Conservation (phyloP, 1,140 invertebrate genomes). For the Arion vulgaris region DNA sequence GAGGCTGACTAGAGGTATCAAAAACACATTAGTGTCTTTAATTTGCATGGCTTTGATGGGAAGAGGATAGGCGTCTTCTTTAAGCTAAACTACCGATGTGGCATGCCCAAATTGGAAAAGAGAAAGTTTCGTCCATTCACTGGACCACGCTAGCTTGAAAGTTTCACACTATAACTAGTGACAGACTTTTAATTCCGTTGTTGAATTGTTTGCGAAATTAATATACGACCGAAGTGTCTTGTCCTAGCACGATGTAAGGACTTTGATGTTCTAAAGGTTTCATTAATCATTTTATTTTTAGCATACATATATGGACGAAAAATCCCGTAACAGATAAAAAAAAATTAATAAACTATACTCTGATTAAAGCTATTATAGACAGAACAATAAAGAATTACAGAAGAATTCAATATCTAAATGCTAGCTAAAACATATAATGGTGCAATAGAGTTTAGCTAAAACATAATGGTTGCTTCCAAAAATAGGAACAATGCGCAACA, state of each 20-base stretch:
- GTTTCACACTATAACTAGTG: neutral
- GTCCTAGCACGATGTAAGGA: neutral
- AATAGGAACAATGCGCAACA: too few relatives aligned
- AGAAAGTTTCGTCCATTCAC: neutral
- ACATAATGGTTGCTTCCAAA: too few relatives aligned
- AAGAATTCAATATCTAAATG: too few relatives aligned
- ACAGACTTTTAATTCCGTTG: neutral
- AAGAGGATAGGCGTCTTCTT: neutral
- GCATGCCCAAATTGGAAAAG: neutral
- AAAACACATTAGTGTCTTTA: slow-evolving; percentile 28
- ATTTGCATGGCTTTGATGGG: neutral
- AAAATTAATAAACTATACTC: too few relatives aligned
- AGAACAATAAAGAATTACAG: too few relatives aligned
- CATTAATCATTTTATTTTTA: neutral
- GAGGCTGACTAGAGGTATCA: slow-evolving; percentile 6
- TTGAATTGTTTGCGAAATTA: neutral
- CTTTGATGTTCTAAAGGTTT: neutral
- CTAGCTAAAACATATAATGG: too few relatives aligned
- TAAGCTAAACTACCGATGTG: neutral
- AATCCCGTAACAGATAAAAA: too few relatives aligned
- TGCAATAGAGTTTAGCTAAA: too few relatives aligned
- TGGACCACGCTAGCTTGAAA: neutral
- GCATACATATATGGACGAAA: too few relatives aligned
- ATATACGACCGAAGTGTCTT: neutral
- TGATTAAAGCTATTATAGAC: too few relatives aligned